Evolutionary conservation across 2,113 vertebrate species (phyloP), one percentile per base, ranked within the genome.

Genomic region (Saccopteryx bilineata): DNA sequence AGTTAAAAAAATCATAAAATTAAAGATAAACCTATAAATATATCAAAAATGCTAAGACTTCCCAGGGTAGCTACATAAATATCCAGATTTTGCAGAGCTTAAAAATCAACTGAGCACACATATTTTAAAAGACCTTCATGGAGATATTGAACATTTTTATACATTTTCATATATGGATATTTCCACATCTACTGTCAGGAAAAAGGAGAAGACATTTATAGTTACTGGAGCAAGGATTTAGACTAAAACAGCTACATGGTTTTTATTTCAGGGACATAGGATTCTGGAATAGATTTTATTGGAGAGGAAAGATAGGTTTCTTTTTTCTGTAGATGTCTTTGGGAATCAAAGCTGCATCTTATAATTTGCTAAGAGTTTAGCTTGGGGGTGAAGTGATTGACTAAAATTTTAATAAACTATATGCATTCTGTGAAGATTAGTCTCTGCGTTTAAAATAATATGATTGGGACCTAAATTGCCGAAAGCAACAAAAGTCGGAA

Each of bases 191-290:
- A 83, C 8, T 69, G 56, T 88, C 74, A 93, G 68, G 13, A 48
- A 76, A 90, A 95, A 74, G 33, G 15, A 52, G 2, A 81, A 88
- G 80, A 46, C 65, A 97, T 94, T 93, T 94, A 72, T 81, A 83
- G 56, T 58, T 90, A 95, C 24, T 7, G 24, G 72, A 94, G 21
- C 52, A 93, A 96, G 82, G 46, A 81, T 78, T 91, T 58, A 90
- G 39, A 87, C 7, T 46, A 46, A 96, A 97, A 87, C 95, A 96
- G 33, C 56, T 72, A 8, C 14, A 50, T 24, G 18, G 5, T 85
- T 90, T 87, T 82, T 26, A 86, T 52, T 94, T 7, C 24, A 88
- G 69, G 58, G 33, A 68, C 33, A 50, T 5, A 86, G n/a, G 18
- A 81, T 87, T 89, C 63, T 87, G 48, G 26, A 86, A 91, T 21